Evolutionary conservation across 2,113 vertebrate genomes (phyloP).

Genomic region (Hypocryptadius cinnamomeus): DNA sequence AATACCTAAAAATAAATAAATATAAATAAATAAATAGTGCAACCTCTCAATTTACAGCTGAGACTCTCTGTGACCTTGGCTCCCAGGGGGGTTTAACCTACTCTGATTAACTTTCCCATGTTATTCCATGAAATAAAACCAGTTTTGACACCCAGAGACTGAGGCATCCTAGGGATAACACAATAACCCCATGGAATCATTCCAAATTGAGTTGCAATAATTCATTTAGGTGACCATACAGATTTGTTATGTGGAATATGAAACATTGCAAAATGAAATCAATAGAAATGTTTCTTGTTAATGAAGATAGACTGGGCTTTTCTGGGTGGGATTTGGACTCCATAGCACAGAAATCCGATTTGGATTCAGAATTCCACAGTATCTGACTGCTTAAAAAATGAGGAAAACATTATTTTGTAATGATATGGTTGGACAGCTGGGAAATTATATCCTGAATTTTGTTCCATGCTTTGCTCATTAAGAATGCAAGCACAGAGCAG

Average conservation of each 20-base stretch:
- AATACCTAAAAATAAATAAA: background rate
- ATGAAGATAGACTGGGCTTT: conserved; percentile 88
- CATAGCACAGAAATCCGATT: conserved; percentile 78
- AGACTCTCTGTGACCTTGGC: conserved; percentile 68
- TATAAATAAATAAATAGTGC: background rate
- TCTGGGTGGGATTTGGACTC: conserved; percentile 76
- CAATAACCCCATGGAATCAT: conserved; percentile 82
- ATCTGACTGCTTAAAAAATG: conserved; percentile 65
- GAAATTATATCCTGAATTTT: conserved; percentile 68
- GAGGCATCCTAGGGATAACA: conserved; percentile 84
- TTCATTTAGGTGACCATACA: conserved; percentile 85
- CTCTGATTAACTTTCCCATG: conserved; percentile 81
- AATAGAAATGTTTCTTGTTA: conserved; percentile 92
- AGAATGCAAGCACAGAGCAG: background rate
- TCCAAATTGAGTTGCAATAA: conserved; percentile 87
- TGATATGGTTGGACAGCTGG: conserved; percentile 67
- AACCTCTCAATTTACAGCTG: conserved; percentile 39
- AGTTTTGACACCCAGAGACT: conserved; percentile 90
- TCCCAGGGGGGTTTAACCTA: conserved; percentile 71
- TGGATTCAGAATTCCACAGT: conserved; percentile 72
- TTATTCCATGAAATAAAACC: conserved; percentile 89
- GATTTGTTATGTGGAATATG: conserved; percentile 90
- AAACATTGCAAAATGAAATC: conserved; percentile 89
- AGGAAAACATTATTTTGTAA: conserved; percentile 67
- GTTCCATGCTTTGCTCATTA: conserved; percentile 53